Percentiles rank a stretch among this genome's conserved stretches.
phyloP scores from a whole-genome alignment of 2,113 vertebrate genomes.

The Triplophysa siluroides region DNA sequence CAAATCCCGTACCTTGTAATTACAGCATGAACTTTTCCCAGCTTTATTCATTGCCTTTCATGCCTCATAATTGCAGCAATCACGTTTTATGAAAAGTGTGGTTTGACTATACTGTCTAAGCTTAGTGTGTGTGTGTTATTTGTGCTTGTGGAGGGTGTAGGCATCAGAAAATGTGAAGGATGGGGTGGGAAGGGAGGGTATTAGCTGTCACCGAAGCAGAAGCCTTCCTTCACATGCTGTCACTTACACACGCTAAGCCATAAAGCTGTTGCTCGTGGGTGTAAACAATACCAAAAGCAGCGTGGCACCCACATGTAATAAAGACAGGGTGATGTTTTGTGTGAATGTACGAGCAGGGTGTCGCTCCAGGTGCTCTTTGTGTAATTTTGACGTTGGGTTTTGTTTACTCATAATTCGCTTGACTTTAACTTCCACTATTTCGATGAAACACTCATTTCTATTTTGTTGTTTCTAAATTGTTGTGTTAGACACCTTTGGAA shows the following conservation, averaged over 20 bases:
- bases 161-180: constrained; percentile 35
- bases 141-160: constrained; percentile 21
- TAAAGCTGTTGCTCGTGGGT: constrained; percentile 43
- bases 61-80: constrained; percentile 39
- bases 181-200: constrained; percentile 45
- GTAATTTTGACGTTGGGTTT: neutral
- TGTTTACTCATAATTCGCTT: neutral
- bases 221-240: constrained; percentile 43
- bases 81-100: constrained; percentile 34
- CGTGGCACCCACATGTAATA: constrained; percentile 21
- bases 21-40: constrained; percentile 23
- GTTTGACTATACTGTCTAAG: constrained; percentile 3
- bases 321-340: constrained; percentile 29
- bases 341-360: neutral
- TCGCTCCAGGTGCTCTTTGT: constrained; percentile 1
- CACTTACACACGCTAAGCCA: constrained; percentile 37
- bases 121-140: constrained; percentile 38
- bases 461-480: constrained; percentile 6
- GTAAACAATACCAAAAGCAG: constrained; percentile 44
- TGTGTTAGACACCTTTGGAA: neutral
- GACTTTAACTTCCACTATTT: constrained; percentile 2
- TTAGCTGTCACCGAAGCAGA: constrained; percentile 48
- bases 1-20: constrained; percentile 17
- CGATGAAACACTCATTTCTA: neutral
- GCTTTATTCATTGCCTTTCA: constrained; percentile 15